These are phyloP conservation scores for Sepiola atlantica DNA, from an alignment of 2,888 invertebrate genomes.

Conservation along the genomic window DNA sequence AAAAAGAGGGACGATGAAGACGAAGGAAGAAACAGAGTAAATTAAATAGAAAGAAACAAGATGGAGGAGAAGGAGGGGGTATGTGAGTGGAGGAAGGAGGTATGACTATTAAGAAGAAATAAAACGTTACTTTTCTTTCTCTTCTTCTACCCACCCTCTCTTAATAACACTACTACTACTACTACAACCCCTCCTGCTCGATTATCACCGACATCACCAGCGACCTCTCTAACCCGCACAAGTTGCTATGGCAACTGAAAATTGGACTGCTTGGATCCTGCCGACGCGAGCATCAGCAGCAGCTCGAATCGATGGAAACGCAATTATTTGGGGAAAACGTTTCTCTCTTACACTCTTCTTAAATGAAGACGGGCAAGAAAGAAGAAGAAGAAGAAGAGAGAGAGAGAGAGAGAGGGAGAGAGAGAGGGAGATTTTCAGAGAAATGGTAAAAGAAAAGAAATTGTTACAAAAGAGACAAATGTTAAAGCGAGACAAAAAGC, in stretches of 20 bases:
- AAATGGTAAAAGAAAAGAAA: not conserved
- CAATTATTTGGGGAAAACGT: not conserved
- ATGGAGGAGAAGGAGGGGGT: not conserved
- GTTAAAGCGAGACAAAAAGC: no score
- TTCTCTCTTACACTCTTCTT: not conserved
- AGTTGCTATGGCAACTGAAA: not conserved
- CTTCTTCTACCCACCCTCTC: not conserved
- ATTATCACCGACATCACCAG: not conserved
- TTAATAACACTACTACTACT: not conserved
- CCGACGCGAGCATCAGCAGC: not conserved
- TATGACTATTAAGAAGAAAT: not conserved
- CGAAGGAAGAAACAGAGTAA: not conserved
- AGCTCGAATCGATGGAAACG: constrained; percentile 18
- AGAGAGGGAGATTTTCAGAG: not conserved
- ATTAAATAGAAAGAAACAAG: no score
- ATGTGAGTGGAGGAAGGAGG: not conserved
- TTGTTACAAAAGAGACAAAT: not conserved
- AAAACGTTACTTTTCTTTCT: not conserved
- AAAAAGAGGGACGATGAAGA: not conserved
- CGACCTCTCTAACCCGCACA: not conserved
- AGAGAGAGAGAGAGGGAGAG: not conserved
- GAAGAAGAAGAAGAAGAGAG: not conserved
- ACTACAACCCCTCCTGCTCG: not conserved
- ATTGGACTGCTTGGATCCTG: constrained; percentile 32
- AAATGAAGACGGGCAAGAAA: no score